A percentile compares a stretch with the other conserved stretches of the same genome.
These are phyloP conservation scores for Gymnorhina tibicen DNA, from an alignment of 2,113 vertebrate genomes.

Conservation along the genomic window DNA sequence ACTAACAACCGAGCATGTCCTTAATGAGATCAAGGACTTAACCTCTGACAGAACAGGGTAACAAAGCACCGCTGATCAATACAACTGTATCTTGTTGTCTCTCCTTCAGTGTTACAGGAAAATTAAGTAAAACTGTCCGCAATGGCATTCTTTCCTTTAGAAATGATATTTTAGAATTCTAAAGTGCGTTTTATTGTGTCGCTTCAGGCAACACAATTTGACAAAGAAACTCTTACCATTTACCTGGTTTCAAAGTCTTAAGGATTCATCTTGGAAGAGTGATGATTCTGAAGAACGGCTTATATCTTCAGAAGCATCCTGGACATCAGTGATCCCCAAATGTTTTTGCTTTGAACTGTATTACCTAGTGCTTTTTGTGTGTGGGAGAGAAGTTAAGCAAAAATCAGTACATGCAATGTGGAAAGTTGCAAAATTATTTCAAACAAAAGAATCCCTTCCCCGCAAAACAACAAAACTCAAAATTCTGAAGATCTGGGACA, in stretches of 20 bases:
- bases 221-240: neutral
- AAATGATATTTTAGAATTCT: neutral
- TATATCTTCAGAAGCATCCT: neutral
- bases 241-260: neutral
- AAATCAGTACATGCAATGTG: neutral
- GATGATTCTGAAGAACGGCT: neutral
- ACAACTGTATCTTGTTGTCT: neutral
- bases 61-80: neutral
- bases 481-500: neutral
- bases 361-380: neutral
- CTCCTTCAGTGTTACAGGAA: neutral
- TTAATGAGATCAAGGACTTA: neutral
- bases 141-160: neutral
- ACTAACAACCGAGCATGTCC: neutral
- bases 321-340: neutral
- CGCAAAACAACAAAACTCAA: neutral
- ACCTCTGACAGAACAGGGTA: neutral
- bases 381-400: neutral
- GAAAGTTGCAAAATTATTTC: neutral
- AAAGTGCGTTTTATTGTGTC: neutral
- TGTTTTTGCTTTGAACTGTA: neutral
- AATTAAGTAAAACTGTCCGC: neutral
- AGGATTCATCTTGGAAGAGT: neutral
- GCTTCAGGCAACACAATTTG: neutral
- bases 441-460: neutral